Conservation (phyloP, 2,888 invertebrate genomes). For the Atrina japonica region DNA sequence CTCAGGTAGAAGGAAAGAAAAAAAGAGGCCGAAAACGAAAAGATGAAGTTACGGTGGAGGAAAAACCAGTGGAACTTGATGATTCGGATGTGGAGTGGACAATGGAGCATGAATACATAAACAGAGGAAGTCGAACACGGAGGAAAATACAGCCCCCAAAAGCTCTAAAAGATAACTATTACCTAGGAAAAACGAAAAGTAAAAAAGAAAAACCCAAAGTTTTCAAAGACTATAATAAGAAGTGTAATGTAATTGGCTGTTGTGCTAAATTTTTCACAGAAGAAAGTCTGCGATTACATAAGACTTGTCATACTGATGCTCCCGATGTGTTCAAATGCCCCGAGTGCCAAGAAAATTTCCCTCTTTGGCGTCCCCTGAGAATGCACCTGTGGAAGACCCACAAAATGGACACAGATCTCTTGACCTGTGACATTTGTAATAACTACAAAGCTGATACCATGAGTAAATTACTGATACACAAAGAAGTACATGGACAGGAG, state of each 20-base stretch:
- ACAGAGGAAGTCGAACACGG: slow-evolving; percentile 55
- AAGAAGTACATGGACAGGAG: slow-evolving; percentile 83
- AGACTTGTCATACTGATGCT: slow-evolving; percentile 83
- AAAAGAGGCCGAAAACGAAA: slow-evolving; percentile 57
- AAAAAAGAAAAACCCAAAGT: slow-evolving; percentile 22
- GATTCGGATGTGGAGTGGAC: slow-evolving; percentile 66
- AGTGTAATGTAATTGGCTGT: slow-evolving; percentile 60
- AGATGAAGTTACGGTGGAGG: slow-evolving; percentile 47
- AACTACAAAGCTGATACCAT: slow-evolving; percentile 79
- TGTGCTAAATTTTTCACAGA: slow-evolving; percentile 82
- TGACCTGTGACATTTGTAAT: slow-evolving; percentile 83
- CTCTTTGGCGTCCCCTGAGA: slow-evolving; percentile 86
- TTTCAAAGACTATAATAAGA: slow-evolving; percentile 43
- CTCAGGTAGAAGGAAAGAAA: slow-evolving; percentile 67
- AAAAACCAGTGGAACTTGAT: slow-evolving; percentile 43
- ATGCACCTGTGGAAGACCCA: slow-evolving; percentile 88
- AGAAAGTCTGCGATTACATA: slow-evolving; percentile 85
- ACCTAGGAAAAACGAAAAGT: slow-evolving; percentile 58
- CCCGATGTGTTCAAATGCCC: slow-evolving; percentile 83
- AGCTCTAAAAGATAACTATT: slow-evolving; percentile 70
- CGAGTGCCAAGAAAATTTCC: slow-evolving; percentile 84
- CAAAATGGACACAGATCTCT: slow-evolving; percentile 89
- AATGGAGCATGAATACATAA: slow-evolving; percentile 48
- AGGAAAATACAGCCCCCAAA: slow-evolving; percentile 67
- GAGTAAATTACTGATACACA: slow-evolving; percentile 87